Evolutionary conservation across 2,113 vertebrate genomes (phyloP).

Genomic region (Istiophorus platypterus): DNA sequence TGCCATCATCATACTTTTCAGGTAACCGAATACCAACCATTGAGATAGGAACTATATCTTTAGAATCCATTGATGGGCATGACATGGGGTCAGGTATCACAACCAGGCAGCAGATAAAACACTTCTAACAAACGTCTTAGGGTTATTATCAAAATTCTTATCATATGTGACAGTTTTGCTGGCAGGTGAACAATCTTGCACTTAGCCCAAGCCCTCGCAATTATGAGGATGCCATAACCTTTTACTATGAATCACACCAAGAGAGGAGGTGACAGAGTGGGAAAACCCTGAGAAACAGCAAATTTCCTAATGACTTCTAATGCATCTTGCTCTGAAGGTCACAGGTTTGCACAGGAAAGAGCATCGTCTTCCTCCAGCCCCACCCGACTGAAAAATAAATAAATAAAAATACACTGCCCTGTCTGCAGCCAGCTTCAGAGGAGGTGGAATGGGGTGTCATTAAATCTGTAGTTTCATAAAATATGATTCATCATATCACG

Average conservation of each 20-base stretch:
- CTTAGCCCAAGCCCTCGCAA: slow-evolving; percentile 8
- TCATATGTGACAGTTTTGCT: slow-evolving; percentile 7
- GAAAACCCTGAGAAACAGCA: slow-evolving; percentile 70
- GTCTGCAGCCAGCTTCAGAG: slow-evolving; percentile 14
- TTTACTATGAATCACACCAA: slow-evolving; percentile 69
- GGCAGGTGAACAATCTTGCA: slow-evolving; percentile 8
- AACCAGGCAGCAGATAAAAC: slow-evolving; percentile 8
- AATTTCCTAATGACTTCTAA: slow-evolving; percentile 61
- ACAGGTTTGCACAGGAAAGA: slow-evolving; percentile 67
- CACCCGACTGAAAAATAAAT: neutral
- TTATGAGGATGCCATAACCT: slow-evolving; percentile 21
- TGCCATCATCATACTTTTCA: slow-evolving; percentile 11
- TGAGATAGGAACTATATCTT: slow-evolving; percentile 3
- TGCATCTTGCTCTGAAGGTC: slow-evolving; percentile 69
- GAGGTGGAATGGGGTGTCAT: neutral
- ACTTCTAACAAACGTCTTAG: neutral
- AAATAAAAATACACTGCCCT: neutral
- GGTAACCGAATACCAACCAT: neutral
- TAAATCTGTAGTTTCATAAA: slow-evolving; percentile 20
- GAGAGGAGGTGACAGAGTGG: slow-evolving; percentile 60
- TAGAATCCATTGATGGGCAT: neutral
- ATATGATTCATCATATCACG: slow-evolving; percentile 31
- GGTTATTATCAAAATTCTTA: slow-evolving; percentile 7
- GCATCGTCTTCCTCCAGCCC: slow-evolving; percentile 41
- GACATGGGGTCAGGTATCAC: neutral